Conservation (phyloP, 1,140 invertebrate species). For the Pteromalus puparum region DNA sequence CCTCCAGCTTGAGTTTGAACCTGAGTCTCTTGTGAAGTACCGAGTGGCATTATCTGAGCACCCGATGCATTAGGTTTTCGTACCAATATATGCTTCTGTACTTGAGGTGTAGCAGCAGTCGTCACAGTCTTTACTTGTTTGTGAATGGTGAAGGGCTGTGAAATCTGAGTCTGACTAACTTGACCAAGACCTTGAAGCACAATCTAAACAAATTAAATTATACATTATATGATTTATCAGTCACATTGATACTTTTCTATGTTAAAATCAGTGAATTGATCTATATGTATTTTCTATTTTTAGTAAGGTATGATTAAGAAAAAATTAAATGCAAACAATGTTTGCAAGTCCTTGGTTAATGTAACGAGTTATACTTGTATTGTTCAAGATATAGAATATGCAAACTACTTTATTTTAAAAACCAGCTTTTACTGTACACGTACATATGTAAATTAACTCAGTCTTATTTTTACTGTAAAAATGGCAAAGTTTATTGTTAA, state of each 20-base stretch:
- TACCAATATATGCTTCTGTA: constrained; percentile 71
- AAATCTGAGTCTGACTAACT: constrained; percentile 60
- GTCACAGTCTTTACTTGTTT: constrained; percentile 66
- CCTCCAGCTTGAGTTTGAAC: constrained; percentile 62
- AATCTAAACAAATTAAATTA: constrained; percentile 59
- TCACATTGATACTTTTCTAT: no score
- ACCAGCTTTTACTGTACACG: no score
- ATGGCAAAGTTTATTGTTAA: no score
- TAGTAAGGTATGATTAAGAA: no score
- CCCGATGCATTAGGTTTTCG: constrained; percentile 69
- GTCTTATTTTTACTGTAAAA: neutral
- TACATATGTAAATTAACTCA: neutral
- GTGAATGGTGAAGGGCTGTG: constrained; percentile 70
- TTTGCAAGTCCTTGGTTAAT: no score
- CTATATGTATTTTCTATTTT: no score
- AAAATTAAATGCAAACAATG: no score
- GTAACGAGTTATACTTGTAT: no score
- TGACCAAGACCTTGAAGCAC: constrained; percentile 68
- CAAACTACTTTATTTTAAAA: no score
- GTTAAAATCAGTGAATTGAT: neutral
- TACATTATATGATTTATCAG: neutral
- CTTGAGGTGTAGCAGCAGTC: constrained; percentile 58
- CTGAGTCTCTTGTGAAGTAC: constrained; percentile 63
- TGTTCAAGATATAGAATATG: no score
- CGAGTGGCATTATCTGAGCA: constrained; percentile 71